phyloP scores from a whole-genome alignment of 2,113 vertebrate species.

The Cheirogaleus medius region DNA sequence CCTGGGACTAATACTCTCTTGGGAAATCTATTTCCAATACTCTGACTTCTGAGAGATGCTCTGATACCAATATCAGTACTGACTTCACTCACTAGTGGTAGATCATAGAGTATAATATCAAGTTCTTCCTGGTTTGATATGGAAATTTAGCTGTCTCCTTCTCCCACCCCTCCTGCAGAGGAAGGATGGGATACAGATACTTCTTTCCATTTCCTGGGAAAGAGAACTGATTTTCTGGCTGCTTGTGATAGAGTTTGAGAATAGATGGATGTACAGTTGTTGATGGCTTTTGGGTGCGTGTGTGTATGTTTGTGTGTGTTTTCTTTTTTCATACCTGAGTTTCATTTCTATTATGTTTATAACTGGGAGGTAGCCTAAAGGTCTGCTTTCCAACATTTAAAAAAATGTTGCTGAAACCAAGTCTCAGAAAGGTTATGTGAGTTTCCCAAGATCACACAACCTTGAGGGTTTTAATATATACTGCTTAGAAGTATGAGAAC shows the following conservation, averaged over 20 bases:
- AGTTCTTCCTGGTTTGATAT: not conserved
- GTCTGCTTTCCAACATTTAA: conserved; percentile 11
- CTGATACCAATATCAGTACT: not conserved
- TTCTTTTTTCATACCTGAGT: not conserved
- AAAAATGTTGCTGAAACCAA: not conserved
- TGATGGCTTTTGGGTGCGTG: not conserved
- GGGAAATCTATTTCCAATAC: not conserved
- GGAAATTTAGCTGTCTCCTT: not conserved
- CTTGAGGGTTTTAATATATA: not conserved
- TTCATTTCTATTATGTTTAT: not conserved
- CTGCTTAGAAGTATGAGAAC: not conserved
- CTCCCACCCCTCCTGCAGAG: not conserved
- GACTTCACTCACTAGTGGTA: not conserved
- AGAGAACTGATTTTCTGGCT: not conserved
- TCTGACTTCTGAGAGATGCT: not conserved
- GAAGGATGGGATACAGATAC: not conserved
- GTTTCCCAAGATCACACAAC: not conserved
- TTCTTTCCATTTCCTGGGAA: not conserved
- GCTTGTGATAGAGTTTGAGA: not conserved
- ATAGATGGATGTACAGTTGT: not conserved
- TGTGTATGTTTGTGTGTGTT: too few species aligned
- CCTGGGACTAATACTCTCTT: not conserved
- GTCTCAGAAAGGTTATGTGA: not conserved
- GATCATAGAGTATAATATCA: not conserved
- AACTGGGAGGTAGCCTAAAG: not conserved